A percentile compares a stretch with the other conserved stretches of the same genome.
These are phyloP conservation scores for Lamellibrachia satsuma DNA, from an alignment of 2,888 invertebrate species.

Conservation along the genomic window DNA sequence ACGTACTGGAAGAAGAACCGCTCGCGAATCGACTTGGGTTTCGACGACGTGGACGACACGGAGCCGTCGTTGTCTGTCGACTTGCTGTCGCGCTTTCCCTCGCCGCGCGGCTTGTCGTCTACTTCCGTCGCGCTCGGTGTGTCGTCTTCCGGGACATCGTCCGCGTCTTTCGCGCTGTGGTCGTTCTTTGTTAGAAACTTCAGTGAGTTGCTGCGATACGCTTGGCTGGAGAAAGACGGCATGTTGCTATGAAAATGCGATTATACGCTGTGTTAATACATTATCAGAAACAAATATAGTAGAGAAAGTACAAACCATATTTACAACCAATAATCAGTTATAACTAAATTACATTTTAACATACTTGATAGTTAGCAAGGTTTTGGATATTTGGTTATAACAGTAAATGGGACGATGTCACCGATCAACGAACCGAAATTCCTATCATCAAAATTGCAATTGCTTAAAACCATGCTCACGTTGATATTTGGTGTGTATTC, in stretches of 20 bases:
- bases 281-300: no score
- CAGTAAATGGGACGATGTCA: no score
- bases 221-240: neutral
- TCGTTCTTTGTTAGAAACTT: neutral
- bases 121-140: neutral
- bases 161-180: neutral
- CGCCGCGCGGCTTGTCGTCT: neutral
- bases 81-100: neutral
- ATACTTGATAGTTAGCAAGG: no score
- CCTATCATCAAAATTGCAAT: no score
- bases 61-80: neutral
- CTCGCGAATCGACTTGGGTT: neutral
- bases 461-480: no score
- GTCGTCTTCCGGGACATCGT: neutral
- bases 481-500: no score
- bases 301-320: no score
- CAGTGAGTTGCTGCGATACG: conserved; percentile 4
- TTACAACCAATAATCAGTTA: no score
- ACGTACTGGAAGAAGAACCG: conserved; percentile 1
- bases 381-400: no score
- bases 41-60: neutral
- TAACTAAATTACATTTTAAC: no score
- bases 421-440: no score
- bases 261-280: no score
- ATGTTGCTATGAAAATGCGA: neutral